Conservation (phyloP, 2,888 invertebrate genomes). For the Frankliniella fusca region DNA sequence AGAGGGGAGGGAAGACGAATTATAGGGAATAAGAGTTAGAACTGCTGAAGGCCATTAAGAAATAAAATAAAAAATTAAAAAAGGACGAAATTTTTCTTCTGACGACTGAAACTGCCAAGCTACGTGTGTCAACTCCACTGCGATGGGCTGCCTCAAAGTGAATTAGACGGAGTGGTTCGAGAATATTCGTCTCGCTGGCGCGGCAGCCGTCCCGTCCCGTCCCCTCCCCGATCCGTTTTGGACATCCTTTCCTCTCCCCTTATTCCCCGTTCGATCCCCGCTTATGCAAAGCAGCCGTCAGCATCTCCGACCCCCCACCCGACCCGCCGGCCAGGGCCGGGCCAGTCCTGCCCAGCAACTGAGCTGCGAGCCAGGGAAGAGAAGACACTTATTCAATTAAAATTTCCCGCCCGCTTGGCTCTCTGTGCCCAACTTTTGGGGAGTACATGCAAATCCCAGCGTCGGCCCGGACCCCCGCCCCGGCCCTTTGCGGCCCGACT, state of each 20-base stretch:
- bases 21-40: too few species aligned
- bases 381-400: constrained; percentile 9
- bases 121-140: too few species aligned
- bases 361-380: background rate
- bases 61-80: too few species aligned
- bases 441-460: background rate
- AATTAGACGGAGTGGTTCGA: too few species aligned
- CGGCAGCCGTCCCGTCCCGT: too few species aligned
- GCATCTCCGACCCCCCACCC: background rate
- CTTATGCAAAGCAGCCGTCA: background rate
- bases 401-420: constrained; percentile 2
- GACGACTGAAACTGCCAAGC: too few species aligned
- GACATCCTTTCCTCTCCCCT: background rate
- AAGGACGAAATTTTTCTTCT: too few species aligned
- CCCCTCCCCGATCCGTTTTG: too few species aligned
- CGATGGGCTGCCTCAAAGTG: too few species aligned
- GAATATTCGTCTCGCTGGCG: too few species aligned
- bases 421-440: background rate
- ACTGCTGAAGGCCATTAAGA: too few species aligned
- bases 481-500: background rate
- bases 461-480: background rate
- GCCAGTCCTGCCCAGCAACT: background rate
- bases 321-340: background rate
- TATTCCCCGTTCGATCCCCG: background rate
- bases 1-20: too few species aligned